Conservation (phyloP, 2,888 invertebrate species). For the Gymnosoma rotundatum region DNA sequence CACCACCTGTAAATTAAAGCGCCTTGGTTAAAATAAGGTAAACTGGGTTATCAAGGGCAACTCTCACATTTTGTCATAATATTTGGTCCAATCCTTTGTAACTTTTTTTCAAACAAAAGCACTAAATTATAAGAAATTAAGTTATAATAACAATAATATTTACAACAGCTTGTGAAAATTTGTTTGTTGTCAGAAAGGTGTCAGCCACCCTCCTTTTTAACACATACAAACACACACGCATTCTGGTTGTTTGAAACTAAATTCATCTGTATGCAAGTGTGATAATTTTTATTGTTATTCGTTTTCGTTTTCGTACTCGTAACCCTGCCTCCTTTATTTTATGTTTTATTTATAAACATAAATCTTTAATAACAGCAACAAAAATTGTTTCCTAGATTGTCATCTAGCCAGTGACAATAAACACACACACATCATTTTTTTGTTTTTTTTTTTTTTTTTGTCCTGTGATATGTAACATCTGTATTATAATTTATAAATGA, state of each 20-base stretch:
- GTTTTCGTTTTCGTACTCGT: background rate
- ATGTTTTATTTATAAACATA: constrained; percentile 60
- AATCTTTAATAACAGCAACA: constrained; percentile 51
- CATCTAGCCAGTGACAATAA: constrained; percentile 50
- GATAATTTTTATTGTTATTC: constrained; percentile 57
- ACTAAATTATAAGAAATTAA: constrained; percentile 79
- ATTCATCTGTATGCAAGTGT: constrained; percentile 49
- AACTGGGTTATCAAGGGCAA: no score
- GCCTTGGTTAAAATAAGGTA: no score
- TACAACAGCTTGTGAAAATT: constrained; percentile 62
- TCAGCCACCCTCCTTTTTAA: background rate
- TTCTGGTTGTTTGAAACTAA: background rate
- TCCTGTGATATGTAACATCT: constrained; percentile 65
- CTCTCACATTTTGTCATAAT: no score
- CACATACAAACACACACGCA: no score
- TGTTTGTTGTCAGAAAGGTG: constrained; percentile 34
- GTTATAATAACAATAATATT: constrained; percentile 81
- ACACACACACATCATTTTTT: constrained; percentile 28
- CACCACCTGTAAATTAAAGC: no score
- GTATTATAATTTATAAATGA: constrained; percentile 68
- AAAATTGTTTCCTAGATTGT: constrained; percentile 36
- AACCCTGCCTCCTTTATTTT: constrained; percentile 1
- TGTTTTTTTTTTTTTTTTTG: constrained; percentile 7
- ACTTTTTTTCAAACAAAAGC: constrained; percentile 37
- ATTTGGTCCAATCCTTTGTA: background rate